Conservation (phyloP, 2,888 invertebrate species). For the Netelia inedita region DNA sequence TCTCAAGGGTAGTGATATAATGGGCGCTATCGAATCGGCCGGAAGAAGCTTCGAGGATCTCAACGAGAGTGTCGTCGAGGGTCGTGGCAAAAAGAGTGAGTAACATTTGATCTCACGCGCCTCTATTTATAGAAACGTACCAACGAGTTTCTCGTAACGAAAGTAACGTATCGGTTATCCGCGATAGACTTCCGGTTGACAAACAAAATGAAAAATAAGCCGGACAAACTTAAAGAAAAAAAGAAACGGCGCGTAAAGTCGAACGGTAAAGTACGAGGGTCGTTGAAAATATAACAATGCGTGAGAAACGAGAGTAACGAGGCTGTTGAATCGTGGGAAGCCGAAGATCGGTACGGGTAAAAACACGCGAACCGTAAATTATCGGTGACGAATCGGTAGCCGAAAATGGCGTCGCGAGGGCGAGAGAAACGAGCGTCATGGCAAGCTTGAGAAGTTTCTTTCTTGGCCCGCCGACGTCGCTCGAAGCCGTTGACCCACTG, state of each 20-base stretch:
- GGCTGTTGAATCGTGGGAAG: neutral
- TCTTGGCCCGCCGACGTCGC: slow-evolving; percentile 43
- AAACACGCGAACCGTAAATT: slow-evolving; percentile 16
- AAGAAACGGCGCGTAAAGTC: neutral
- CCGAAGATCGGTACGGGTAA: neutral
- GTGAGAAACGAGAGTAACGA: slow-evolving; percentile 22
- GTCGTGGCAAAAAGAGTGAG: slow-evolving; percentile 93
- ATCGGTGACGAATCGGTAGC: slow-evolving; percentile 42
- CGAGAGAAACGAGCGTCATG: slow-evolving; percentile 46
- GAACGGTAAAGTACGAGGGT: slow-evolving; percentile 20
- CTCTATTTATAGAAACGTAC: neutral
- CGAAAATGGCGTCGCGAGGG: slow-evolving; percentile 36
- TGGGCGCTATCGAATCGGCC: slow-evolving; percentile 92
- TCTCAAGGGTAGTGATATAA: slow-evolving; percentile 93
- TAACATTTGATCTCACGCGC: slow-evolving; percentile 58
- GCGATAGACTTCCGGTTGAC: slow-evolving; percentile 7
- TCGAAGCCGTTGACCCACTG: slow-evolving; percentile 84
- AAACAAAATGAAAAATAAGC: slow-evolving; percentile 13
- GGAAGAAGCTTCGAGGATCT: slow-evolving; percentile 91
- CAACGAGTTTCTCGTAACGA: slow-evolving; percentile 15
- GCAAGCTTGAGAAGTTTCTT: slow-evolving; percentile 31
- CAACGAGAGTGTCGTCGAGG: slow-evolving; percentile 87
- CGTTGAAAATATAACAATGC: neutral
- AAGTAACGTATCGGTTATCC: neutral
- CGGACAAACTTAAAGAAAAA: neutral